Conservation (phyloP, 2,113 vertebrate genomes). For the Eudyptes chrysolophus region DNA sequence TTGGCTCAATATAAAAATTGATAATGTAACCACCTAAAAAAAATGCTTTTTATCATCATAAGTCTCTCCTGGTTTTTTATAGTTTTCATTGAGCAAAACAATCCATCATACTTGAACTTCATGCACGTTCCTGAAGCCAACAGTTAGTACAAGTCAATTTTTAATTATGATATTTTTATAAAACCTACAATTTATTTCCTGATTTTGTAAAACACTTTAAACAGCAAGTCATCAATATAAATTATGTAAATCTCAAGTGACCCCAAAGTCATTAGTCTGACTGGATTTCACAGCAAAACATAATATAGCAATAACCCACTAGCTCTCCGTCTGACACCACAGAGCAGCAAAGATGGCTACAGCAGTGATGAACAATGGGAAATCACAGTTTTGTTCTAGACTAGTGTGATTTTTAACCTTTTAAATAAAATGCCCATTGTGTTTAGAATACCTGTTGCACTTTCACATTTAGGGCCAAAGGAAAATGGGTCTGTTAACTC, state of each 20-base stretch:
- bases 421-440: background rate
- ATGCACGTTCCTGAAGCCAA: background rate
- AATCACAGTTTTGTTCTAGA: background rate
- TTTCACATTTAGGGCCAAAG: background rate
- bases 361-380: background rate
- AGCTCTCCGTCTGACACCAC: background rate
- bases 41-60: constrained; percentile 31
- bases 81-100: constrained; percentile 13
- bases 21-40: constrained; percentile 31
- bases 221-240: background rate
- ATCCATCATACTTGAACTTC: constrained; percentile 40
- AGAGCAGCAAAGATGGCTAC: background rate
- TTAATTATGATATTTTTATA: constrained; percentile 56
- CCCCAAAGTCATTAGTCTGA: constrained; percentile 22
- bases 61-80: constrained; percentile 12
- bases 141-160: constrained; percentile 43
- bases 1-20: constrained; percentile 52
- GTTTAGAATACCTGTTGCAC: background rate
- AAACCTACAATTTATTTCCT: constrained; percentile 31
- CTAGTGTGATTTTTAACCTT: background rate
- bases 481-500: background rate
- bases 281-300: constrained; percentile 13
- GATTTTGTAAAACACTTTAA: constrained; percentile 17
- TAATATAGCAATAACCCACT: background rate
- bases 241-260: background rate